Evolutionary conservation across 2,797 vertebrate species (phyloP).

Genomic region (Sebastes reedi): DNA sequence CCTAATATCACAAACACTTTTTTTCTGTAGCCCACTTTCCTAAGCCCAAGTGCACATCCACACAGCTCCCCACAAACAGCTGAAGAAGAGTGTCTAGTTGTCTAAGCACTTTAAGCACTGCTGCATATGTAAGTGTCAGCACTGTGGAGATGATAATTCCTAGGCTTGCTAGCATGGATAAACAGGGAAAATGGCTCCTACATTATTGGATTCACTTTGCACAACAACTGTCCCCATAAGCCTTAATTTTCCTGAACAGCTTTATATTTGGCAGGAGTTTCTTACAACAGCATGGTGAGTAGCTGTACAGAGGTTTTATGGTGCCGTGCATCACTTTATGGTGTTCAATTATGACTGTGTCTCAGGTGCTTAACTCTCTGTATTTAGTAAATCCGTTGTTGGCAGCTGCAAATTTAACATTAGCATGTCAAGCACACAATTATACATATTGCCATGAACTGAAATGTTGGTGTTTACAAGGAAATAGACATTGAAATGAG

Average conservation of each 20-base stretch:
- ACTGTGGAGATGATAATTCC: constrained; percentile 64
- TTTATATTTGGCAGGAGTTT: constrained; percentile 71
- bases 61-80: constrained; percentile 23
- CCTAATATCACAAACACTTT: background rate
- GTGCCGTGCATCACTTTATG: constrained; percentile 68
- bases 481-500: constrained; percentile 42
- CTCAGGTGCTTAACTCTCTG: constrained; percentile 73
- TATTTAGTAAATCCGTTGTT: constrained; percentile 68
- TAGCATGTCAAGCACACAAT: constrained; percentile 48
- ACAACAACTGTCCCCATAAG: constrained; percentile 75
- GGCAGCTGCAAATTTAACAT: constrained; percentile 67
- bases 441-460: constrained; percentile 37
- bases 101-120: constrained; percentile 50
- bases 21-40: background rate
- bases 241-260: constrained; percentile 73
- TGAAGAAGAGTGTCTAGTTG: constrained; percentile 28
- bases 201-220: constrained; percentile 75
- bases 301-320: constrained; percentile 71
- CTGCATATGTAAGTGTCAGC: constrained; percentile 69
- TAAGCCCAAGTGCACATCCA: background rate
- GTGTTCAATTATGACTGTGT: constrained; percentile 72
- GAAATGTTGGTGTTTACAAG: constrained; percentile 52
- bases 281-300: constrained; percentile 65
- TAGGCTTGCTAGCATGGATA: constrained; percentile 64
- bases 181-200: constrained; percentile 61